Percentiles rank a stretch among this genome's conserved stretches.
phyloP scores from a whole-genome alignment of 2,113 vertebrate species.

The Sylvilagus bachmani region DNA sequence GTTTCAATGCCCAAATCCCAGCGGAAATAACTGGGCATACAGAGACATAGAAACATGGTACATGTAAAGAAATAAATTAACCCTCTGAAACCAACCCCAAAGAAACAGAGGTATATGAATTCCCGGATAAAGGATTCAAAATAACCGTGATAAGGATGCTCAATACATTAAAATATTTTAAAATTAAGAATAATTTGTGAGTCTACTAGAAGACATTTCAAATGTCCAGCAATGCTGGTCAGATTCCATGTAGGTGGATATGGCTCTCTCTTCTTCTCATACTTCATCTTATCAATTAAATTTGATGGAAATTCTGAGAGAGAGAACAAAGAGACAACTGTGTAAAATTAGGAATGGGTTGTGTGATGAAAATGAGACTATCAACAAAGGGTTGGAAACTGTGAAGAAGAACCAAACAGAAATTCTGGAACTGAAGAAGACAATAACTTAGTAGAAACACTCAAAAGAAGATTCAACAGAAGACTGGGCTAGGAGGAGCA shows the following conservation, averaged over 20 bases:
- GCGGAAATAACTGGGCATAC: neutral
- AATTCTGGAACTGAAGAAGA: neutral
- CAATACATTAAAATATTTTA: neutral
- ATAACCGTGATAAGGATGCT: neutral
- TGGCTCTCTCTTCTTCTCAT: slow-evolving; percentile 34
- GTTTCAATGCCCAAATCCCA: neutral
- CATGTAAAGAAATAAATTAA: neutral
- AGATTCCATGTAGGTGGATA: neutral
- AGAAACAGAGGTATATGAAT: neutral
- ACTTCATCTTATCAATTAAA: slow-evolving; percentile 10
- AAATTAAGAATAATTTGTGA: neutral
- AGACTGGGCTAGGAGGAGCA: too few species aligned
- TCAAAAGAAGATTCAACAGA: too few species aligned
- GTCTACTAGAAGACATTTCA: neutral
- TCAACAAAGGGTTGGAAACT: neutral
- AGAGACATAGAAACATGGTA: neutral
- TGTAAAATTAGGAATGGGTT: neutral
- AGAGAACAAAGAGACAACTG: neutral
- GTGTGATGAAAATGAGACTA: neutral
- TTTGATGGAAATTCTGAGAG: neutral
- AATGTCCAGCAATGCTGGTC: neutral
- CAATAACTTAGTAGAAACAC: too few species aligned
- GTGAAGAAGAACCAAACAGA: neutral
- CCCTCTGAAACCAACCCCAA: neutral
- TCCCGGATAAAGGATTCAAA: neutral